Percentiles rank a stretch among this genome's conserved stretches.
phyloP scores from a whole-genome alignment of 2,113 vertebrate genomes.

The Myotis brandtii region DNA sequence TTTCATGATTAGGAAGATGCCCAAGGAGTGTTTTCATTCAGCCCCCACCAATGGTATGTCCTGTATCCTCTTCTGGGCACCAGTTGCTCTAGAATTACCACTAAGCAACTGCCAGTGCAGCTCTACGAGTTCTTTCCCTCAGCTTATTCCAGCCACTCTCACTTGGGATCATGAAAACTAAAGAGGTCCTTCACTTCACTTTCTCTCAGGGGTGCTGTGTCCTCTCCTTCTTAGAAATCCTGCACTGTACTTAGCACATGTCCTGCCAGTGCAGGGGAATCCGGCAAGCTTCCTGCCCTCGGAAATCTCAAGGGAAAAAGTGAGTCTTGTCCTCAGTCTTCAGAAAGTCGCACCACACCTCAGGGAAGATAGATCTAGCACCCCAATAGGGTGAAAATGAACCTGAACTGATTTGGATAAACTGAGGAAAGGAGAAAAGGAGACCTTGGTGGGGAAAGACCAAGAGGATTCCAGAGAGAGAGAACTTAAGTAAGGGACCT shows the following conservation, averaged over 20 bases:
- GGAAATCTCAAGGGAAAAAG: slow-evolving; percentile 13
- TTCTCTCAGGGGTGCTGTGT: not conserved
- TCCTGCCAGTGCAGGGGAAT: not conserved
- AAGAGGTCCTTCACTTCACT: not conserved
- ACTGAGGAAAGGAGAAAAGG: not conserved
- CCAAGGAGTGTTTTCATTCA: not conserved
- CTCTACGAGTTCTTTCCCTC: not conserved
- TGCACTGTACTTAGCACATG: not conserved
- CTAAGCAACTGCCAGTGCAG: not conserved
- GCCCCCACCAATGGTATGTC: too few relatives aligned
- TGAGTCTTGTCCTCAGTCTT: not conserved
- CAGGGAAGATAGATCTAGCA: not conserved
- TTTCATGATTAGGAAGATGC: not conserved
- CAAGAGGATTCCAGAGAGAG: not conserved
- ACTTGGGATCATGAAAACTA: not conserved
- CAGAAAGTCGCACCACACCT: not conserved
- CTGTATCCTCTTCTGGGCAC: not conserved
- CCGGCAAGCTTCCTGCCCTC: not conserved
- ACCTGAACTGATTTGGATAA: slow-evolving; percentile 27
- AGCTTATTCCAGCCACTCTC: not conserved
- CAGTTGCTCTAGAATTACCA: not conserved
- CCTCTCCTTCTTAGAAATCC: not conserved
- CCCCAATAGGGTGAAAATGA: not conserved
- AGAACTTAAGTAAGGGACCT: not conserved
- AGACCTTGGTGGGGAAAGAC: not conserved